Evolutionary conservation across 1,140 invertebrate species (phyloP), one percentile per base, ranked within the genome.

Genomic region (Conus ventricosus): DNA sequence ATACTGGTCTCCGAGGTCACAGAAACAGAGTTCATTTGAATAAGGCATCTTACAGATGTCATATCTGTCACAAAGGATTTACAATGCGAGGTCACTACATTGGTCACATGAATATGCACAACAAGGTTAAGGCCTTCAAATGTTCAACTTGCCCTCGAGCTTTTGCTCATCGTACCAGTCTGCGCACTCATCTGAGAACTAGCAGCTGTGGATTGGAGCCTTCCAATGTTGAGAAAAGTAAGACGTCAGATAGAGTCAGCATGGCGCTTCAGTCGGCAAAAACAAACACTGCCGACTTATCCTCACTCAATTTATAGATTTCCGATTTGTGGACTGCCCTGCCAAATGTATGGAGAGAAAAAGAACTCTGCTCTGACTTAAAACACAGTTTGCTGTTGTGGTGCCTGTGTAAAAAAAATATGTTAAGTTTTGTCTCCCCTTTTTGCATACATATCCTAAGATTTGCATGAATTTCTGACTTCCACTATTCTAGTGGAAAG

Each of bases 41-140:
- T 23, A 55, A 76, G n/a, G 54, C 15, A 15, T n/a, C 54, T 15
- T 87, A 87, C 54, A 55, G 25, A 17, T 87, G 85, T 51, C 39
- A 87, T 7, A 78, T 87, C 39, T 87, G 85, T 55, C 54, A 55
- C n/a, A 67, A 78, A 23, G 85, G 85, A 8, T 87, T 87, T 75
- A 87, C 71, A 13, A 87, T 87, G 71, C 67, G 85, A 10, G 85
- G 85, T 17, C 85, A 87, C n/a, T 87, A 78, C 53, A 20, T 87
- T 11, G 85, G 85, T 54, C 85, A 87, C 54, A 87, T 87, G 85
- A 87, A 87, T 57, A 87, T 78, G 71, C 85, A 87, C 53, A 87
- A 87, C 75, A 78, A 78, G 25, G 75, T 87, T 23, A 87, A 87
- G 54, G 17, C 85, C 23, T 87, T 87, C 53, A 53, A 87, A 39